Evolutionary conservation across 2,797 vertebrate species (phyloP), one percentile per base, ranked within the genome.

Genomic region (Merluccius polli): DNA sequence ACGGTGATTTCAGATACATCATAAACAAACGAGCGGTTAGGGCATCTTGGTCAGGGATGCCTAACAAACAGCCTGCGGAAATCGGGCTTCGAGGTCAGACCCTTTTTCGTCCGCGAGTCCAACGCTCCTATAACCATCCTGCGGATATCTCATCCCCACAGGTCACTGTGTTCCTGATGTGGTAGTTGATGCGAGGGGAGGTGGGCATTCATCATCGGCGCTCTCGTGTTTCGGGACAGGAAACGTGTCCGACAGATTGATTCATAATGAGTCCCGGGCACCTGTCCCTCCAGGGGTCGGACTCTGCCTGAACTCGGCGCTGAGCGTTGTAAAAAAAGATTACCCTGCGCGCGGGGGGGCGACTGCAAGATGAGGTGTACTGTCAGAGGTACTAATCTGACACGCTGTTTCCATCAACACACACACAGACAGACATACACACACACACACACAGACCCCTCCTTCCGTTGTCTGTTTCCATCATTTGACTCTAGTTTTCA

Each of bases 381-480:
- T 27, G 59, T 63, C 59, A 63, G 59, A 63, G 48, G 59, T 12
- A 27, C 59, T 63, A 63, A 63, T 63, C n/a, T 16, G 59, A 63
- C 59, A 63, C 24, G 10, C 24, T 59, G 59, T 63, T 63, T 63
- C 59, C 70, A 35, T 36, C 32, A 24, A 31, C 68, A 32, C 68
- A 75, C 87, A 83, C 52, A 79, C 69, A 35, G 8, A 10, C 69
- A 21, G 18, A 21, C 7, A 32, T 44, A 52, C 73, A 74, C 75
- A 74, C 65, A 71, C 48, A 72, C 44, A 69, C 4, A 41, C 30
- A 59, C 35, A 76, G 44, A 68, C 69, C 72, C 77, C 80, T 48
- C 84, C 86, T 84, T 88, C 90, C 84, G 88, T 88, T 83, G 78
- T 65, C 59, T 5, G 36, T 72, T 83, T 29, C 81, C 72, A 36